Conservation (phyloP, 2,888 invertebrate genomes). For the Crocallis elinguaria region DNA sequence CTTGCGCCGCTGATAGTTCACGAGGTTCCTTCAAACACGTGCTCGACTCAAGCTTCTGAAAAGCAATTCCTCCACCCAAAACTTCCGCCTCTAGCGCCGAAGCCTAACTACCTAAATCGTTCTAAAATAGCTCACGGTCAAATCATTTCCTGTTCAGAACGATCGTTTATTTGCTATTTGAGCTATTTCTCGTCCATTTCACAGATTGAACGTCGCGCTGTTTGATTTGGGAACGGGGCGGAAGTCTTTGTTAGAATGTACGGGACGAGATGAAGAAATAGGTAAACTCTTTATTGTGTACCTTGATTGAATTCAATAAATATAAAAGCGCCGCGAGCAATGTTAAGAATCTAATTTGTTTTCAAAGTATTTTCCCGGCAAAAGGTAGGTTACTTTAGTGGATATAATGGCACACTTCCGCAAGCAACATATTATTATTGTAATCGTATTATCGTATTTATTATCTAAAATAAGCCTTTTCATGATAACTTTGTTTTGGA, state of each 20-base stretch:
- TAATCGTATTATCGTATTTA: no score
- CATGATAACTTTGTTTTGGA: no score
- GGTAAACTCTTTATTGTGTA: not conserved
- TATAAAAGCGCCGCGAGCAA: not conserved
- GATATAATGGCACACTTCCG: no score
- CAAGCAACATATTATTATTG: no score
- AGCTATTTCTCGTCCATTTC: conserved; percentile 46
- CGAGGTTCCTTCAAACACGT: not conserved
- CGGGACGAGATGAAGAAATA: not conserved
- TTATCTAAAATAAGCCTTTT: no score
- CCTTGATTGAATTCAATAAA: not conserved
- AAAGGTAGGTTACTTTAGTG: no score
- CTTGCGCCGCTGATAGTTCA: no score
- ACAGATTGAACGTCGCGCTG: conserved; percentile 46
- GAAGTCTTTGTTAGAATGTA: conserved; percentile 5
- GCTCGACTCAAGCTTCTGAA: not conserved
- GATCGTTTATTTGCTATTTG: conserved; percentile 40
- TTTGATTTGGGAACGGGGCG: conserved; percentile 33
- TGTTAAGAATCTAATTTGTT: no score
- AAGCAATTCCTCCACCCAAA: conserved; percentile 1
- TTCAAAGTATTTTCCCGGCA: no score
- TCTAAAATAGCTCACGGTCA: conserved; percentile 35
- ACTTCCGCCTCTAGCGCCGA: not conserved
- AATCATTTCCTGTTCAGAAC: conserved; percentile 44
- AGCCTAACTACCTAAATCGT: conserved; percentile 14